Evolutionary conservation across 1,140 invertebrate genomes (phyloP), one percentile per base, ranked within the genome.

Genomic region (Calosoma granatense): DNA sequence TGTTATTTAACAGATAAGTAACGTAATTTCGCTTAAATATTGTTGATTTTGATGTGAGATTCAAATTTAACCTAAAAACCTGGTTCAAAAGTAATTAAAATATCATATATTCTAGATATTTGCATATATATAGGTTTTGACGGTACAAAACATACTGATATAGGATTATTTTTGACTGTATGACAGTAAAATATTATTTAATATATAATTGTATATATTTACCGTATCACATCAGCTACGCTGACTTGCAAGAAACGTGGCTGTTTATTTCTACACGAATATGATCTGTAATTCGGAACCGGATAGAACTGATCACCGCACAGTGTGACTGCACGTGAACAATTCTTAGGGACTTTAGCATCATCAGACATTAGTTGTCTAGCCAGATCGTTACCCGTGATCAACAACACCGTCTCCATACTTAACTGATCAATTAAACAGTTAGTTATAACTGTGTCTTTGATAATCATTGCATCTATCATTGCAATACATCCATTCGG

Each of bases 401-500:
- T 83, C 14, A 92, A 72, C 51, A 91, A 68, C 14, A 88, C 76
- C 36, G 74, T 76, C 69, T 92, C 88, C 26, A 87, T 72, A 47
- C 71, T 72, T n/a, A 80, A 68, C 65, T 86, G 83, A 78, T 97
- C 92, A 59, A 97, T 88, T 1, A 96, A 74, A 63, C 79, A 86
- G 75, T 97, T 96, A 53, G 83, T 81, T 1, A 94, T 81, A 1
- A 90, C 80, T 1, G 86, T 78, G 74, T 94, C 81, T 2, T 78
- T 72, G 61, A 92, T 82, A 55, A 82, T 76, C 54, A 96, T 74
- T 52, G 81, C 73, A 60, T 89, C 77, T 15, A 88, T 77, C n/a
- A 92, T 74, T 63, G 79, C 82, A 0, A 65, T 63, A 69, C 79
- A 81, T 2, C 71, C 65, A 9, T 60, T 57, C 12, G 69, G 62